phyloP scores from a whole-genome alignment of 2,113 vertebrate species.

The Thermophis baileyi region DNA sequence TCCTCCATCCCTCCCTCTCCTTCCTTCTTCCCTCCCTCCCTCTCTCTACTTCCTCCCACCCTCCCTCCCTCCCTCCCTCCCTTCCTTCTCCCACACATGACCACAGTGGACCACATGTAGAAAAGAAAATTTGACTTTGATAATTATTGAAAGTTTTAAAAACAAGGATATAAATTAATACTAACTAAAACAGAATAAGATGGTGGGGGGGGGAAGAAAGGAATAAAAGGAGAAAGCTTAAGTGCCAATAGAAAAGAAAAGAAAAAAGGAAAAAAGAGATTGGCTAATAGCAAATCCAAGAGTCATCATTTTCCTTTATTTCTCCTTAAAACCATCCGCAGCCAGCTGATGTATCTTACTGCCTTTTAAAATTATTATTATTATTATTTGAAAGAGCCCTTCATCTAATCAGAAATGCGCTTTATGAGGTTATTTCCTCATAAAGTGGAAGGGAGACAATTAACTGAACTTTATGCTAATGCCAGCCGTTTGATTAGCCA shows the following conservation, averaged over 20 bases:
- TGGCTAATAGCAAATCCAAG: not conserved
- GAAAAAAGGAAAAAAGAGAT: not conserved
- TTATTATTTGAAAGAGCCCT: not conserved
- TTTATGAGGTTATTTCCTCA: conserved; percentile 32
- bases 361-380: not conserved
- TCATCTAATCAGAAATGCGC: conserved; percentile 18
- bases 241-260: not conserved
- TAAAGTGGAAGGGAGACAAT: conserved; percentile 27
- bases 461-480: conserved; percentile 36
- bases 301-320: not conserved
- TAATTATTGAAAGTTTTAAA: not conserved
- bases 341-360: not conserved
- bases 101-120: too few species aligned
- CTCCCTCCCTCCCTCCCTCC: not conserved
- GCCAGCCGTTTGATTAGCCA: conserved; percentile 45
- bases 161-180: not conserved
- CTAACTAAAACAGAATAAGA: not conserved
- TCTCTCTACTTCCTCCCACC: too few species aligned
- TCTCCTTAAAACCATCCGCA: not conserved
- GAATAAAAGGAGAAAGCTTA: not conserved
- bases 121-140: too few species aligned
- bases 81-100: too few species aligned
- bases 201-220: not conserved
- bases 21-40: rapidly evolving
- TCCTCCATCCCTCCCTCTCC: too few species aligned